Evolutionary conservation across 2,797 vertebrate species (phyloP).

Genomic region (Lacerta bilineata): DNA sequence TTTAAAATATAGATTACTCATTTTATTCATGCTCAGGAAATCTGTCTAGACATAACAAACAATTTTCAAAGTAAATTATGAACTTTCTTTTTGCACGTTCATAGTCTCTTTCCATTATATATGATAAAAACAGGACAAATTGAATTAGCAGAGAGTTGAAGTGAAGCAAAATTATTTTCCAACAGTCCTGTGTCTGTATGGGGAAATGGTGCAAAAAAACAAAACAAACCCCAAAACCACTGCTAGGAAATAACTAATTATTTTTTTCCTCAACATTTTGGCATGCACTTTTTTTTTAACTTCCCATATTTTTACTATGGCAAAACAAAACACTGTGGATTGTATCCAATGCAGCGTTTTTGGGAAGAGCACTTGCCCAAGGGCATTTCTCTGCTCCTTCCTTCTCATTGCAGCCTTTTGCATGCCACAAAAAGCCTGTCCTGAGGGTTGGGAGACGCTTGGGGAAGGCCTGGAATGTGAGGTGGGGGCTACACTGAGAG

Average conservation of each 20-base stretch:
- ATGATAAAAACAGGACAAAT: constrained; percentile 55
- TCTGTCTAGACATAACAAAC: constrained; percentile 74
- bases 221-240: neutral
- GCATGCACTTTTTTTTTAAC: neutral
- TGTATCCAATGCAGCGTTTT: neutral
- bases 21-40: constrained; percentile 70
- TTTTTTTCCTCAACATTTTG: neutral
- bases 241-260: constrained; percentile 32
- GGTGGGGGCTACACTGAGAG: neutral
- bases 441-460: neutral
- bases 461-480: neutral
- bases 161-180: constrained; percentile 43
- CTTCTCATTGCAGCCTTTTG: neutral
- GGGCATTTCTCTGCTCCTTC: neutral
- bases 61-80: constrained; percentile 69
- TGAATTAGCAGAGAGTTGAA: constrained; percentile 58
- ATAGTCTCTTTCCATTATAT: constrained; percentile 57
- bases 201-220: constrained; percentile 18
- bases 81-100: constrained; percentile 54
- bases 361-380: neutral
- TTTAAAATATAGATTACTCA: constrained; percentile 53
- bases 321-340: neutral
- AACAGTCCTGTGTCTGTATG: constrained; percentile 22
- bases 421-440: neutral
- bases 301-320: neutral